A percentile compares a stretch with the other conserved stretches of the same genome.
These are phyloP conservation scores for Drosophila nigromelanica DNA, from an alignment of 1,140 invertebrate species.

Conservation along the genomic window DNA sequence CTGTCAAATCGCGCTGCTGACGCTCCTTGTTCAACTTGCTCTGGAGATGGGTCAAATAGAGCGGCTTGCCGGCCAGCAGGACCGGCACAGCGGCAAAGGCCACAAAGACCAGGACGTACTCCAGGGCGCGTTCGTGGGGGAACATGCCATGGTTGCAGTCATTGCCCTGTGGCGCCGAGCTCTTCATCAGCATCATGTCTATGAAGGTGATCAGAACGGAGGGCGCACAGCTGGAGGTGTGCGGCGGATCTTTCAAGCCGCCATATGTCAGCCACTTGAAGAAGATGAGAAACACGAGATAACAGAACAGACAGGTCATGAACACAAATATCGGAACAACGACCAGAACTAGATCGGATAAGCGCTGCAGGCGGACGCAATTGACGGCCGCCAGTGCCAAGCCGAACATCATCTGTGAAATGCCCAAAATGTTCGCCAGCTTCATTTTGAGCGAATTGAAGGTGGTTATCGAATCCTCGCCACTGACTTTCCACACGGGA, in stretches of 20 bases:
- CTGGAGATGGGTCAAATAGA: slow-evolving; percentile 85
- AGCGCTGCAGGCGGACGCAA: slow-evolving; percentile 91
- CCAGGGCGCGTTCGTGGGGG: slow-evolving; percentile 86
- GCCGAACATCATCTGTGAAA: slow-evolving; percentile 98
- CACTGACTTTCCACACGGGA: slow-evolving; percentile 93
- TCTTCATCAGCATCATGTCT: slow-evolving; percentile 90
- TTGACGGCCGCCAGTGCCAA: slow-evolving; percentile 95
- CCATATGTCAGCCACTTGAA: slow-evolving; percentile 97
- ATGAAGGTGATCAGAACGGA: slow-evolving; percentile 92
- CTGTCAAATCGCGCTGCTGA: not conserved
- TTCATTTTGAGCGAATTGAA: slow-evolving; percentile 99
- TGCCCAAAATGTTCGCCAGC: slow-evolving; percentile 97
- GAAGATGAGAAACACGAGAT: slow-evolving; percentile 95
- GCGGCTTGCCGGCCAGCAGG: slow-evolving; percentile 92
- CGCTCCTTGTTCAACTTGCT: slow-evolving; percentile 5
- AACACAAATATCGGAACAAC: slow-evolving; percentile 97
- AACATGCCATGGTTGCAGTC: slow-evolving; percentile 87
- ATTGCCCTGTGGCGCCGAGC: slow-evolving; percentile 84
- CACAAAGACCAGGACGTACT: slow-evolving; percentile 87
- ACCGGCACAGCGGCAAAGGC: slow-evolving; percentile 91
- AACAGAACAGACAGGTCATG: slow-evolving; percentile 94
- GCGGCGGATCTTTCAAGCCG: slow-evolving; percentile 92
- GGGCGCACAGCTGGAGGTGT: slow-evolving; percentile 87
- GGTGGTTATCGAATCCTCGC: slow-evolving; percentile 98
- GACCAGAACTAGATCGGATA: slow-evolving; percentile 93